Percentiles rank a stretch among this genome's conserved stretches.
These are phyloP conservation scores for Indri indri DNA, from an alignment of 2,113 vertebrate genomes.

Conservation along the genomic window DNA sequence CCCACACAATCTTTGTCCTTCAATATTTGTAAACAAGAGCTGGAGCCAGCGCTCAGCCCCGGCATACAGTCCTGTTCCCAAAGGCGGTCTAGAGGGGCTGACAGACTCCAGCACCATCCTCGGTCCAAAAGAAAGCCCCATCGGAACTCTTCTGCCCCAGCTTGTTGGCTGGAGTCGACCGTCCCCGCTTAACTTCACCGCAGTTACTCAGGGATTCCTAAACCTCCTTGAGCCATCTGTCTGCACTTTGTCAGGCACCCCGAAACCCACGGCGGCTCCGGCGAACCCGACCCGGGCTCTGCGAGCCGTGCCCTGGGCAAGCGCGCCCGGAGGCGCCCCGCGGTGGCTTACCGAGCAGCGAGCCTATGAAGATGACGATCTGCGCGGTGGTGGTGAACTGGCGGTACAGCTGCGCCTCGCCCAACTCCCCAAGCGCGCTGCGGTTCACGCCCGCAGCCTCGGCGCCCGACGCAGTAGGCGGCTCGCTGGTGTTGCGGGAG, in stretches of 20 bases:
- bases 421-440: slow-evolving; percentile 74
- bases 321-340: background rate
- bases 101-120: background rate
- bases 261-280: background rate
- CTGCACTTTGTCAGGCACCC: background rate
- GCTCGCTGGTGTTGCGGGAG: slow-evolving; percentile 82
- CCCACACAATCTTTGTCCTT: background rate
- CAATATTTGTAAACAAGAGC: slow-evolving; percentile 20
- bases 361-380: slow-evolving; percentile 93
- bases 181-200: background rate
- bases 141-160: background rate
- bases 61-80: background rate
- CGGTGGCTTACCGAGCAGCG: slow-evolving; percentile 90
- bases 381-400: slow-evolving; percentile 93
- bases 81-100: background rate
- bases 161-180: background rate
- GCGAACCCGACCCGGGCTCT: background rate
- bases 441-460: slow-evolving; percentile 80
- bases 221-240: background rate
- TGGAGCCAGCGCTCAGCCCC: background rate
- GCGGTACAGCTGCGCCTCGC: slow-evolving; percentile 89
- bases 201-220: background rate
- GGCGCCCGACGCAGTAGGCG: slow-evolving; percentile 82
- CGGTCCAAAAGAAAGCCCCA: background rate
- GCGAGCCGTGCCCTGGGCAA: background rate